Evolutionary conservation across 1,140 invertebrate genomes (phyloP), one percentile per base, ranked within the genome.

Genomic region (Lasioglossum albipes): DNA sequence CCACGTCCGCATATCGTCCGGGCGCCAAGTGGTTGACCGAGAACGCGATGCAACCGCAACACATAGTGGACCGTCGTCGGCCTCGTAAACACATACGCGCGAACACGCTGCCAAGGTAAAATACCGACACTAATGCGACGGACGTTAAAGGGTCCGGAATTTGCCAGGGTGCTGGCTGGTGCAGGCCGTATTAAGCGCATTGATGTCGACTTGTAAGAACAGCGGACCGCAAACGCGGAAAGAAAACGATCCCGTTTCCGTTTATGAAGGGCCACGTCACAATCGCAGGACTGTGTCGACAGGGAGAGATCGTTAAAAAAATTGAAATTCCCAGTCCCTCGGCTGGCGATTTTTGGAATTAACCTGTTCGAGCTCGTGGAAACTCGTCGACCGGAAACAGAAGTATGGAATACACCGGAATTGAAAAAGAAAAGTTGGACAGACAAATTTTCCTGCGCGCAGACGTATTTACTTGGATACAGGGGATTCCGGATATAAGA

Each of bases 281-380:
- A 12, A 49, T 49, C 45, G 12, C 12, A 2, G 10, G 45, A 49
- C 45, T 10, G 13, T 49, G 2, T 12, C 0, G 13, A 49, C 9
- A n/a, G 45, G 12, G 45, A 13, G 10, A 49, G 45, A 49, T 10
- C 10, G 45, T 3, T 12, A 49, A 49, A 49, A 49, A 13, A 49
- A 2, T 49, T 49, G 10, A 13, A 13, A 49, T 12, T 49, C 45
- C 7, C 27, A 31, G 22, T 13, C 7, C 4, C 45, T 13, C 45
- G 45, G 45, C 9, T 64, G 68, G 45, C 41, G 69, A 79, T 72
- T 79, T 79, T 79, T 59, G 41, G 72, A 73, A 79, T 73, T 72
- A 79, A 73, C 59, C 76, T 64, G 27, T 72, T 78, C 64, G 69
- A 65, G 54, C 76, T 57, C 75, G 42, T 31, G 42, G 72, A 20